phyloP scores from a whole-genome alignment of 2,888 invertebrate genomes.

The Hirtodrosophila confusa region DNA sequence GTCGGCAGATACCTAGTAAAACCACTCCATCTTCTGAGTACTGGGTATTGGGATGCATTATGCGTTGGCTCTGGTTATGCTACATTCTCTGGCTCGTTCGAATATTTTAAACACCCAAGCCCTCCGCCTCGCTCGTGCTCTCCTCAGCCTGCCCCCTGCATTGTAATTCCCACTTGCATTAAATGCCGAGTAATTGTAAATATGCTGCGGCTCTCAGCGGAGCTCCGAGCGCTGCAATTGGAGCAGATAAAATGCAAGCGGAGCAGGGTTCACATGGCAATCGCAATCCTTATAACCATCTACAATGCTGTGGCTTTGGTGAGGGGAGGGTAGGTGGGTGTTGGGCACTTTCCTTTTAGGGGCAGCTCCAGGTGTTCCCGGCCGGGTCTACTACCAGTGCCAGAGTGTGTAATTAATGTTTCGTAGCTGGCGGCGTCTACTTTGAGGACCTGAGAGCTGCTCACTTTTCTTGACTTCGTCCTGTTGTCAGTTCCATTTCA shows the following conservation, averaged over 20 bases:
- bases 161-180: slow-evolving; percentile 77
- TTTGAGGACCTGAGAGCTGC: slow-evolving; percentile 23
- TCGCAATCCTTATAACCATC: slow-evolving; percentile 21
- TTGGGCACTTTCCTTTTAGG: background rate
- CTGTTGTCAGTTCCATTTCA: slow-evolving; percentile 44
- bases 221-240: slow-evolving; percentile 61
- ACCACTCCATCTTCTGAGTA: too few species aligned
- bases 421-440: slow-evolving; percentile 32
- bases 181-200: slow-evolving; percentile 74
- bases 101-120: slow-evolving; percentile 52
- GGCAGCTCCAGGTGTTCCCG: slow-evolving; percentile 12
- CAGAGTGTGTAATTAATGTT: slow-evolving; percentile 70
- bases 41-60: slow-evolving; percentile 32
- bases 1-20: background rate
- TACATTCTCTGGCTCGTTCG: slow-evolving; percentile 47
- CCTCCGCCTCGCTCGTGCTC: slow-evolving; percentile 8
- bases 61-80: slow-evolving; percentile 22
- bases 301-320: slow-evolving; percentile 6
- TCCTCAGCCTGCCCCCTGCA: slow-evolving; percentile 32
- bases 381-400: background rate
- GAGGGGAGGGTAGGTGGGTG: background rate
- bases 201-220: slow-evolving; percentile 53
- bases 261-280: slow-evolving; percentile 58
- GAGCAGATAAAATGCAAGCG: slow-evolving; percentile 72
- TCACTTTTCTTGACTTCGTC: slow-evolving; percentile 30